These are phyloP conservation scores for Luffia ferchaultella DNA, from an alignment of 2,888 invertebrate genomes.

Conservation along the genomic window DNA sequence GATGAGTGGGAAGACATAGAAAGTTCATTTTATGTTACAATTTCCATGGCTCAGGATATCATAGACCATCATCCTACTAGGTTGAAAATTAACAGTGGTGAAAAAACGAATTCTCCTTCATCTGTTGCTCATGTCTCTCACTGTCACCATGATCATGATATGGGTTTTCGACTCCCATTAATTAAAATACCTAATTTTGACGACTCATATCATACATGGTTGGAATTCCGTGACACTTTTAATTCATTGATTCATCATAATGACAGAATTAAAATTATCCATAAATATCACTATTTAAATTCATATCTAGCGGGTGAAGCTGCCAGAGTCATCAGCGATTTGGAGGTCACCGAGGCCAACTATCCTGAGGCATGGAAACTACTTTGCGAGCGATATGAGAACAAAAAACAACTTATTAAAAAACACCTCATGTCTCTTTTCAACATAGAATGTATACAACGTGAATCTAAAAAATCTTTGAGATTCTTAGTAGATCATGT, in stretches of 20 bases:
- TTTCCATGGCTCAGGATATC: too few species aligned
- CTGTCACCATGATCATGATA: too few species aligned
- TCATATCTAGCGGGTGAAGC: slow-evolving; percentile 14
- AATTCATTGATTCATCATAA: too few species aligned
- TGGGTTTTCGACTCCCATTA: too few species aligned
- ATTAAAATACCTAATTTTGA: slow-evolving; percentile 15
- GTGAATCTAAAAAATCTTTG: slow-evolving; percentile 11
- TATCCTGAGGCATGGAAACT: slow-evolving; percentile 15
- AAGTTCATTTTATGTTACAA: too few species aligned
- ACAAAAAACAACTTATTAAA: slow-evolving; percentile 15
- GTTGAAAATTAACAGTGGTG: too few species aligned
- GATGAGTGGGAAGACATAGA: too few species aligned
- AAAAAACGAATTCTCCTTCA: too few species aligned
- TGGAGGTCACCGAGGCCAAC: slow-evolving; percentile 13
- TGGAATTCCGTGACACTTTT: too few species aligned
- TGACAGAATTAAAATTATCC: too few species aligned
- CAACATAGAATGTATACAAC: slow-evolving; percentile 7
- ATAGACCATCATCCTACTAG: too few species aligned
- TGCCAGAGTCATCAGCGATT: slow-evolving; percentile 12
- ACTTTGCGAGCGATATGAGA: slow-evolving; percentile 14
- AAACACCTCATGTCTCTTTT: slow-evolving; percentile 14
- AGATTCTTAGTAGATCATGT: slow-evolving; percentile 13
- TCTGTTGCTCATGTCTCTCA: too few species aligned
- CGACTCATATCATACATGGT: slow-evolving; percentile 16
- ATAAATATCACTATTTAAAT: slow-evolving; percentile 18